Conservation (phyloP, 2,888 invertebrate species). For the Lumbricus terrestris region DNA sequence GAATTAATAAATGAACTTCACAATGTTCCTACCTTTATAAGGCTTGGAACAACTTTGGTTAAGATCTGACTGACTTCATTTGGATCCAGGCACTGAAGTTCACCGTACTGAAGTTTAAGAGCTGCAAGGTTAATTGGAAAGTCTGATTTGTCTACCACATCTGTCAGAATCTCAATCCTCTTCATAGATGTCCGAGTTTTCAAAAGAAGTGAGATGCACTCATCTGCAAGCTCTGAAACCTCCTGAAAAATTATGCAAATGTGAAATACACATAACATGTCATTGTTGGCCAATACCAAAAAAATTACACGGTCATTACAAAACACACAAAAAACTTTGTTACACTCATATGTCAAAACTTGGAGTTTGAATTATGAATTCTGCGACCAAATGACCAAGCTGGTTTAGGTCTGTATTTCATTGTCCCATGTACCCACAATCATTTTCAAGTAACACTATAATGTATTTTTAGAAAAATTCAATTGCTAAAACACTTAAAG, state of each 20-base stretch:
- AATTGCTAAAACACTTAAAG: neutral
- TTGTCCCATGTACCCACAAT: too few relatives aligned
- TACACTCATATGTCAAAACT: neutral
- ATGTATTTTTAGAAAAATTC: too few relatives aligned
- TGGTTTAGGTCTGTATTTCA: too few relatives aligned
- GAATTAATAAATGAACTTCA: neutral
- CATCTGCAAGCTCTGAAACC: neutral
- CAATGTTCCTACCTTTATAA: neutral
- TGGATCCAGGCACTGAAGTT: neutral
- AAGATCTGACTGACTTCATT: neutral
- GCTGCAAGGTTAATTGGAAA: neutral
- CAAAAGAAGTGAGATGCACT: neutral
- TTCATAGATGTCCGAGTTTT: neutral
- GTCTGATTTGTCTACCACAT: neutral
- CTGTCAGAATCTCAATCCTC: neutral
- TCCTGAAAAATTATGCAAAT: neutral
- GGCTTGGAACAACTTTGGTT: constrained; percentile 4
- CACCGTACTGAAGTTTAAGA: constrained; percentile 6
- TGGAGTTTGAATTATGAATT: neutral
- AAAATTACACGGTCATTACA: neutral
- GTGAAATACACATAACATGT: neutral
- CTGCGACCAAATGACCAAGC: too few relatives aligned
- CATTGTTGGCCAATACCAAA: neutral
- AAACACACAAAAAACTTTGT: neutral
- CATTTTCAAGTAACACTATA: too few relatives aligned